Evolutionary conservation across 2,797 vertebrate species (phyloP), one percentile per base, ranked within the genome.

Genomic region (Champsocephalus gunnari): DNA sequence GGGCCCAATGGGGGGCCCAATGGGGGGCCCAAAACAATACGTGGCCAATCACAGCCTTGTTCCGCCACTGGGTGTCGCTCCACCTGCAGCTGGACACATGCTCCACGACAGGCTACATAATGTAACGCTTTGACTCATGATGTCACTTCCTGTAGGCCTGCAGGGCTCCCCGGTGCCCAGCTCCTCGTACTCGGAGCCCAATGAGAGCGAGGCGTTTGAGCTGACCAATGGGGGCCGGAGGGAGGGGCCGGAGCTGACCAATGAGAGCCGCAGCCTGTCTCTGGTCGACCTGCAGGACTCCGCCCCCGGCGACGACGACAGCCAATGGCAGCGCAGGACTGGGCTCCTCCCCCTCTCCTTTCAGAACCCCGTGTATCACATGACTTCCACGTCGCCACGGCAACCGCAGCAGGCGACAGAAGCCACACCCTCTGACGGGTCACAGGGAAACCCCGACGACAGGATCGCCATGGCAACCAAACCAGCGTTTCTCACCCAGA

Each of bases 301-400:
- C 6, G 95, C 96, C 0, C 94, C 96, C 48, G 93, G 95, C 11
- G 93, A 97, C 28, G 94, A 96, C 0, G 97, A 98, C 77, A 94
- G 95, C 90, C 97, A 97, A 69, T 95, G 96, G 80, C 97, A 93
- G 59, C 95, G 96, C 80, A 94, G 97, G 72, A 84, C 95, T 0
- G 97, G 96, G 58, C 93, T 98, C 87, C 95, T 99, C 65, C 97
- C 98, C 2, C 94, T 99, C 6, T 98, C 97, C 0, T 99, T 99
- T 90, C 97, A 99, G 88, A 99, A 99, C 77, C 98, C 98, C 0
- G 97, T 99, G 41, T 99, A 99, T 90, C 97, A 98, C 96, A 1
- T 95, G 97, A 84, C 96, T 94, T 0, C 97, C 94, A 0, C 97
- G 73, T 72, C 96, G 84, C 8, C 93, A 0, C 75, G 91, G 17